Evolutionary conservation across 2,888 invertebrate genomes (phyloP).

Genomic region (Acanthopleura granulata): DNA sequence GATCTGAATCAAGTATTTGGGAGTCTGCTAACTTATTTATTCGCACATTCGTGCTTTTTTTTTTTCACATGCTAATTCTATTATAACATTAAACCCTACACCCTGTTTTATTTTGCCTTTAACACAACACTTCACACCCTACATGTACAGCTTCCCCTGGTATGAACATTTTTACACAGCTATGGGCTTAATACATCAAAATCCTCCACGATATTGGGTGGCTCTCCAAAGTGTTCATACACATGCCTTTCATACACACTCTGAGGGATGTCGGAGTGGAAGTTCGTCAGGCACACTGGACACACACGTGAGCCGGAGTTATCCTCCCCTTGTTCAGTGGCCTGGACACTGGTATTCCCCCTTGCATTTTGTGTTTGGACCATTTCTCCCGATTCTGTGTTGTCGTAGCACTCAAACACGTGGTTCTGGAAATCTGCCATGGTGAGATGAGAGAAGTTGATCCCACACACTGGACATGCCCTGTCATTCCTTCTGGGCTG

Average conservation of each 20-base stretch:
- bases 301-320: conserved; percentile 30
- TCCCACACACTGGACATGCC: conserved; percentile 51
- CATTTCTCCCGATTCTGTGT: conserved; percentile 33
- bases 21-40: too few species aligned
- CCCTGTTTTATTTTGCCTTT: too few species aligned
- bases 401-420: conserved; percentile 57
- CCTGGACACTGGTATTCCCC: not conserved
- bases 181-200: not conserved
- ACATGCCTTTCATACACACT: conserved; percentile 57
- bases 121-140: too few species aligned
- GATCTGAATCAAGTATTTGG: too few species aligned
- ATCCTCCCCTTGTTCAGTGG: not conserved
- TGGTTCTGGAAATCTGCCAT: conserved; percentile 61
- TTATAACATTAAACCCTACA: too few species aligned
- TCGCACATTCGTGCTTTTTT: too few species aligned
- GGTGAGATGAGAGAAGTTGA: conserved; percentile 45
- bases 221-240: conserved; percentile 48
- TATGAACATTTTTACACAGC: not conserved
- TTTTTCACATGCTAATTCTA: too few species aligned
- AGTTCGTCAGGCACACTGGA: conserved; percentile 55
- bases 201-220: not conserved
- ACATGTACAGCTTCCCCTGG: too few species aligned
- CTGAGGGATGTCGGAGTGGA: conserved; percentile 42
- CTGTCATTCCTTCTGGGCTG: not conserved
- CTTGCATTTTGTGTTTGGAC: not conserved